Percentiles rank a stretch among this genome's conserved stretches.
Evolutionary conservation across 37 sponge, comb jelly and placozoan species (phyloP).

Genomic region (Spongia lamella): DNA sequence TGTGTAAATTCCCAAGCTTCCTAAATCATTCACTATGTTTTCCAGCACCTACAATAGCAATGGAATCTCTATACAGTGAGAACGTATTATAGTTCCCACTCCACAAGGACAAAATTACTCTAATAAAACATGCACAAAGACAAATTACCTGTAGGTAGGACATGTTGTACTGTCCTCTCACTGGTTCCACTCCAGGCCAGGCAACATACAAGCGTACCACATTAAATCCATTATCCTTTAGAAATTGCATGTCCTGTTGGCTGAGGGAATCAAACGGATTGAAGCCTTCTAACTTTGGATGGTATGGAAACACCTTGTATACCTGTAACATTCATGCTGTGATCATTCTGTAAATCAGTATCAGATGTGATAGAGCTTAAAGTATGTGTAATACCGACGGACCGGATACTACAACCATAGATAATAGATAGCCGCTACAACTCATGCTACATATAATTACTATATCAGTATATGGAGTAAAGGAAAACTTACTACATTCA

Average conservation of each 20-base stretch:
- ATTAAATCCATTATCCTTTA: constrained; percentile 64
- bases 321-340: constrained; percentile 50
- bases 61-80: not conserved
- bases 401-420: not conserved
- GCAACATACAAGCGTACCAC: constrained; percentile 76
- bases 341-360: too few species aligned
- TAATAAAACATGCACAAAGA: too few species aligned
- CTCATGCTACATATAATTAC: not conserved
- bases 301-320: constrained; percentile 68
- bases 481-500: constrained; percentile 55
- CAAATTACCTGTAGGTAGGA: constrained; percentile 65
- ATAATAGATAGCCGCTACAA: not conserved
- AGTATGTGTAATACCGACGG: too few species aligned
- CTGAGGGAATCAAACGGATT: constrained; percentile 59
- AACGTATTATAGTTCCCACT: too few species aligned
- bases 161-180: constrained; percentile 55
- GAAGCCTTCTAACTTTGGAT: constrained; percentile 46
- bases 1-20: constrained; percentile 56
- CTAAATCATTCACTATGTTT: constrained; percentile 56
- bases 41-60: constrained; percentile 38
- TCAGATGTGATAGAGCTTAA: too few species aligned
- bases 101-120: too few species aligned
- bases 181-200: constrained; percentile 76
- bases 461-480: not conserved
- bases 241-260: constrained; percentile 51